These are phyloP conservation scores for Scaptodrosophila lebanonensis DNA, from an alignment of 1,140 invertebrate species.

Conservation along the genomic window DNA sequence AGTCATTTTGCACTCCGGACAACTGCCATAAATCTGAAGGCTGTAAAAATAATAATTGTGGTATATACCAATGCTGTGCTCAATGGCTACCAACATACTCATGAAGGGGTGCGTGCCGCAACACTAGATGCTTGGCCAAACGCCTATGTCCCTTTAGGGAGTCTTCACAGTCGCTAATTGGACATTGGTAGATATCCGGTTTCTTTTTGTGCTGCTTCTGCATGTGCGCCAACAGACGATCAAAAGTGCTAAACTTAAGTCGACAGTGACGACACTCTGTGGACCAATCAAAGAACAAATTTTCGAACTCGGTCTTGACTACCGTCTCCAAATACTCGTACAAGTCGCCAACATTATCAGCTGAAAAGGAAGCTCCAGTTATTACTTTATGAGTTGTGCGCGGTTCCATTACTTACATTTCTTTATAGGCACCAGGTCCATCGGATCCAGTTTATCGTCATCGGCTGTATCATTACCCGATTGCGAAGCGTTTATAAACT, in stretches of 20 bases:
- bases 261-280: conserved; percentile 42
- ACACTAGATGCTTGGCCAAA: conserved; percentile 58
- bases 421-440: too few species aligned
- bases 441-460: too few species aligned
- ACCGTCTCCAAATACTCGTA: conserved; percentile 50
- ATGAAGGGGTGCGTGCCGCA: conserved; percentile 56
- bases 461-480: too few species aligned
- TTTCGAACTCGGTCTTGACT: conserved; percentile 57
- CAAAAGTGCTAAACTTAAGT: conserved; percentile 35
- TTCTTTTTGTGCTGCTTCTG: conserved; percentile 16
- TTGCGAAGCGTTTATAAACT: too few species aligned
- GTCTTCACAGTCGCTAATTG: conserved; percentile 37
- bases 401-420: too few species aligned
- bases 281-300: conserved; percentile 50
- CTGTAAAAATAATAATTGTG: conserved; percentile 19
- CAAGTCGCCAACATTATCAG: conserved; percentile 44
- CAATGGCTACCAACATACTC: conserved; percentile 25
- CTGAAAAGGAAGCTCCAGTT: too few species aligned
- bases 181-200: conserved; percentile 34
- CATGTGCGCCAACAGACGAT: conserved; percentile 41
- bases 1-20: conserved; percentile 59
- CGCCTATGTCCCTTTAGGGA: conserved; percentile 25
- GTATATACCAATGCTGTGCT: neutral
- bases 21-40: conserved; percentile 60
- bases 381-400: too few species aligned